Base-by-base conservation (phyloP, 1,140 invertebrate species). In the Macrobrachium rosenbergii region DNA sequence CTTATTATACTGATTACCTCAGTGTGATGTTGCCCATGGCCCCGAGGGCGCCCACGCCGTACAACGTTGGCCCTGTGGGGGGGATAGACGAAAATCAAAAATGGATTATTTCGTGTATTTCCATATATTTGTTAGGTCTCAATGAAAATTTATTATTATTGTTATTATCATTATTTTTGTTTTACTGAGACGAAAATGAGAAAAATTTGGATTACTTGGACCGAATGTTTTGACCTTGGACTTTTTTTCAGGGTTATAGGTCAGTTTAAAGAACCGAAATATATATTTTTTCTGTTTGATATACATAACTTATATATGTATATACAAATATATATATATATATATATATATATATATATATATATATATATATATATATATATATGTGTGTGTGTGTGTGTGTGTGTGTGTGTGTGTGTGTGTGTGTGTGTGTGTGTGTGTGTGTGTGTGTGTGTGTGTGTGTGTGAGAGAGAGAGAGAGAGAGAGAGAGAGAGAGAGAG, bases 11-110 rank as follows among this genome's bases (percentile, higher is more conserved):
- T n/a, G 62, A 83, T 86, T 60, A 89, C 88, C 88, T 59, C 52
- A 94, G 90, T 8, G 91, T 88, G 21, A 92, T 90, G 0, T 88
- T 76, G 6, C 93, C 93, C 92, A 95, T 93, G 0, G 92, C 90
- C 19, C 93, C 94, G 43, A 90, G 37, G 43, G 88, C 37, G 7
- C 90, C 91, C 17, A 94, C 85, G 0, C 92, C 91, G 90, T 92
- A 94, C 69, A 95, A 88, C 0, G 92, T 91, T 2, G 92, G 91
- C 37, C 83, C 83, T 85, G 93, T 92, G 92, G 88, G 19, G 73
- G 28, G n/a, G 37, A 60, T 37, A n/a, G 43, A n/a, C n/a, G n/a
- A 52, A 80, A 59, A 52, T 52, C 7, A 52, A 52, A 52, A 10
- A 52, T 37, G 28, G 7, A 8, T 52, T 52, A 52, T 5, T 52